These are phyloP conservation scores for Stylophora pistillata DNA, from an alignment of 64 coral and sea anemone species.

Conservation along the genomic window DNA sequence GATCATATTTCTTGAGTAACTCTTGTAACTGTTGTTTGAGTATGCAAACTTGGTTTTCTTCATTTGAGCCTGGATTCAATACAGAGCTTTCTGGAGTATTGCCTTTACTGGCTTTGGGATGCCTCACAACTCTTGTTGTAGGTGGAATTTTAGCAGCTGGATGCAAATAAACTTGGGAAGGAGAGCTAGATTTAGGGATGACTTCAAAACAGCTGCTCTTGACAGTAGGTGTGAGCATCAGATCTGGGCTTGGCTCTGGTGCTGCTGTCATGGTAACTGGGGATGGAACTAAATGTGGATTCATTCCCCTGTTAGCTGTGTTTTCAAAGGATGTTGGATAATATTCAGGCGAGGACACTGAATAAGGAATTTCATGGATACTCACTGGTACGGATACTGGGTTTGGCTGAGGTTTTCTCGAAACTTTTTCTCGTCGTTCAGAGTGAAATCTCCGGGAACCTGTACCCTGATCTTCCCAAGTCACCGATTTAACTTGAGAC, in stretches of 20 bases:
- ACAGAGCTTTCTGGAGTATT: not conserved
- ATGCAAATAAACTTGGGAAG: not conserved
- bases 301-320: not conserved
- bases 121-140: conserved; percentile 43
- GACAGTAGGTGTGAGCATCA: conserved; percentile 69
- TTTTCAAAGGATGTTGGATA: not conserved
- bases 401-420: not conserved
- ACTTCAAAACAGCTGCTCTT: conserved; percentile 14
- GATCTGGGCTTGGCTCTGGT: conserved; percentile 75
- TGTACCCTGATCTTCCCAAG: conserved; percentile 63
- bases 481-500: conserved; percentile 51
- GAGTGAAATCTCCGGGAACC: not conserved
- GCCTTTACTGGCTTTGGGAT: conserved; percentile 20
- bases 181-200: conserved; percentile 55
- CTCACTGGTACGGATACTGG: conserved; percentile 42
- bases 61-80: not conserved
- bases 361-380: conserved; percentile 1
- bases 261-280: conserved; percentile 62
- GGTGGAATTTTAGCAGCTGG: not conserved
- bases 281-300: conserved; percentile 39
- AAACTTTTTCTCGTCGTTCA: not conserved
- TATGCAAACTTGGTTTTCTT: not conserved
- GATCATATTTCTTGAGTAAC: conserved; percentile 68
- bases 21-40: conserved; percentile 52
- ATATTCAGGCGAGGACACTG: not conserved